These are phyloP conservation scores for Plebejus melissa DNA, from an alignment of 2,888 invertebrate species.

Conservation along the genomic window DNA sequence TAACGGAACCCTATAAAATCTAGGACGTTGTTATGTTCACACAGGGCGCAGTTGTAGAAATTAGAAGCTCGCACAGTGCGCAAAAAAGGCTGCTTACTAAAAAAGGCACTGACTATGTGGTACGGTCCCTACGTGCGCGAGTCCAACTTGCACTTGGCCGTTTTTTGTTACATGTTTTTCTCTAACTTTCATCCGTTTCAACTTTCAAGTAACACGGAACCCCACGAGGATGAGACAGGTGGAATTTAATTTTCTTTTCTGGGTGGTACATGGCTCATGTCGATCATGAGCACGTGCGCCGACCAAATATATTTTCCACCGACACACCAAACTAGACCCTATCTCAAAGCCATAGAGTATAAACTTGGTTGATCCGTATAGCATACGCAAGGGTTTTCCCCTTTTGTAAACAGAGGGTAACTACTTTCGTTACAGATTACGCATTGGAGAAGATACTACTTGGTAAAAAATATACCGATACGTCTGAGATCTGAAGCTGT, in stretches of 20 bases:
- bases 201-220: slow-evolving; percentile 36
- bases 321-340: slow-evolving; percentile 35
- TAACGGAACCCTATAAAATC: too few species aligned
- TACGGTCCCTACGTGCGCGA: too few species aligned
- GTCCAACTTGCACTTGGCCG: too few species aligned
- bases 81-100: too few species aligned
- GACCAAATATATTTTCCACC: slow-evolving; percentile 63
- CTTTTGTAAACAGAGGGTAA: slow-evolving; percentile 66
- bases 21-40: too few species aligned
- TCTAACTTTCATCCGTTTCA: not conserved
- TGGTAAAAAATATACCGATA: slow-evolving; percentile 12
- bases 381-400: slow-evolving; percentile 68
- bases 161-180: not conserved
- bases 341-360: slow-evolving; percentile 36
- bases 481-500: not conserved
- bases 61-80: too few species aligned
- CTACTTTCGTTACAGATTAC: slow-evolving; percentile 58
- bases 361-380: slow-evolving; percentile 44
- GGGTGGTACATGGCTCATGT: slow-evolving; percentile 60
- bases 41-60: too few species aligned
- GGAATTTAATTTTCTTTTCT: slow-evolving; percentile 58
- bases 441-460: slow-evolving; percentile 29
- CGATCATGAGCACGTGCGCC: slow-evolving; percentile 72
- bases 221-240: slow-evolving; percentile 55
- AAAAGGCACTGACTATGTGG: too few species aligned